Evolutionary conservation across 1,140 invertebrate species (phyloP).

Genomic region (Batillaria attramentaria): DNA sequence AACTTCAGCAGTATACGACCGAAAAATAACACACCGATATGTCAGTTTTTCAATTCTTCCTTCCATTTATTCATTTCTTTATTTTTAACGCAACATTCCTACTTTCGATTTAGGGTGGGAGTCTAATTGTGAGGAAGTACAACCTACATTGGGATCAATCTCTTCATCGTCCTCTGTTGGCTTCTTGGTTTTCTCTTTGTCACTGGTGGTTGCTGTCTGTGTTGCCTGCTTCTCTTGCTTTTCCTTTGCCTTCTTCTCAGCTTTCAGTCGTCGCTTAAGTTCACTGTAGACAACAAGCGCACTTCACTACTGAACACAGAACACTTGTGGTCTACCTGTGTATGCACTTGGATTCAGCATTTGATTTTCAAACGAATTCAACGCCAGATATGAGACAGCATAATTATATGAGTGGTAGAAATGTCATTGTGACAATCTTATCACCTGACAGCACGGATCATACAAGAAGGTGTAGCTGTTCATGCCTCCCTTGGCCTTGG

Average conservation of each 20-base stretch:
- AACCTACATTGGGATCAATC: slow-evolving; percentile 87
- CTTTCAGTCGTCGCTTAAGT: slow-evolving; percentile 90
- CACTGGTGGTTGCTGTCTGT: slow-evolving; percentile 64
- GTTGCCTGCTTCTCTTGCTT: slow-evolving; percentile 86
- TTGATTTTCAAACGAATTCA: too few relatives aligned
- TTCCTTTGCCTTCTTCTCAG: slow-evolving; percentile 93
- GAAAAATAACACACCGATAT: too few relatives aligned
- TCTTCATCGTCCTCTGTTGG: slow-evolving; percentile 77
- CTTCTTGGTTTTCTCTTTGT: slow-evolving; percentile 38
- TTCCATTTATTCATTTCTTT: too few relatives aligned
- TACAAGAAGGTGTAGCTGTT: neutral
- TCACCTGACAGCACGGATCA: neutral
- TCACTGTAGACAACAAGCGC: slow-evolving; percentile 79
- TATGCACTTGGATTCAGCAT: neutral
- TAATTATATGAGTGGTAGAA: neutral
- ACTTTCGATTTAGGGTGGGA: neutral
- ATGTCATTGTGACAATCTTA: neutral
- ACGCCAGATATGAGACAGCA: neutral
- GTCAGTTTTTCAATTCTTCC: too few relatives aligned
- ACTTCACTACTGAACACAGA: neutral
- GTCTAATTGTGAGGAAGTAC: neutral
- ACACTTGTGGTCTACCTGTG: neutral
- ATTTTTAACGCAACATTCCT: neutral
- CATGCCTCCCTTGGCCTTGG: too few relatives aligned
- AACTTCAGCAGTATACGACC: too few relatives aligned